phyloP scores from a whole-genome alignment of 2,888 invertebrate species.

The Drosophila acutilabella region DNA sequence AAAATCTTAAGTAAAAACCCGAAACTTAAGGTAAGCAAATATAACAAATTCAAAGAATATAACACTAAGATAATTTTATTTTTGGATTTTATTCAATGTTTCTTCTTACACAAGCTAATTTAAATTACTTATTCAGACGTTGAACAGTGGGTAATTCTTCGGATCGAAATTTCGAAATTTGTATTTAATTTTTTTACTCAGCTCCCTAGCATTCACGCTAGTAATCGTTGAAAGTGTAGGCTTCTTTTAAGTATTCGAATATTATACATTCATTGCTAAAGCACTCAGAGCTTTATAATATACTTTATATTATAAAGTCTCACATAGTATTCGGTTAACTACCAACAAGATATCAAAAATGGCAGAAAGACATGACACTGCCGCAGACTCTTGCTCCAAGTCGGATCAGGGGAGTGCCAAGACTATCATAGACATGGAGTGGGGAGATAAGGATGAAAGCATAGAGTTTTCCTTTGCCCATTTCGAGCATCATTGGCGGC shows the following conservation, averaged over 20 bases:
- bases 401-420: neutral
- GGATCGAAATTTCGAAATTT: too few relatives aligned
- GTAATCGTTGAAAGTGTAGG: neutral
- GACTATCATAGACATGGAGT: slow-evolving; percentile 1
- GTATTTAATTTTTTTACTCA: too few relatives aligned
- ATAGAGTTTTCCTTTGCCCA: slow-evolving; percentile 31
- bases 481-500: slow-evolving; percentile 44
- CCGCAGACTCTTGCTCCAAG: neutral
- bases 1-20: too few relatives aligned
- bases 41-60: too few relatives aligned
- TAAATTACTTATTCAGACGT: too few relatives aligned
- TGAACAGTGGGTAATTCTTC: too few relatives aligned
- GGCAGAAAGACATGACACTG: slow-evolving; percentile 13
- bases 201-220: neutral
- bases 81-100: too few relatives aligned
- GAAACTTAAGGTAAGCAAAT: too few relatives aligned
- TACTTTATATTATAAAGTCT: slow-evolving; percentile 8
- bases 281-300: slow-evolving; percentile 7
- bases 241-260: neutral
- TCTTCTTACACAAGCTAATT: too few relatives aligned
- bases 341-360: slow-evolving; percentile 9
- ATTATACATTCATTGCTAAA: neutral
- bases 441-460: slow-evolving; percentile 14
- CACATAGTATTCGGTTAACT: slow-evolving; percentile 18
- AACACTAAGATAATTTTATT: too few relatives aligned